Base-by-base conservation (phyloP, 2,113 vertebrate genomes). In the Heteronetta atricapilla region DNA sequence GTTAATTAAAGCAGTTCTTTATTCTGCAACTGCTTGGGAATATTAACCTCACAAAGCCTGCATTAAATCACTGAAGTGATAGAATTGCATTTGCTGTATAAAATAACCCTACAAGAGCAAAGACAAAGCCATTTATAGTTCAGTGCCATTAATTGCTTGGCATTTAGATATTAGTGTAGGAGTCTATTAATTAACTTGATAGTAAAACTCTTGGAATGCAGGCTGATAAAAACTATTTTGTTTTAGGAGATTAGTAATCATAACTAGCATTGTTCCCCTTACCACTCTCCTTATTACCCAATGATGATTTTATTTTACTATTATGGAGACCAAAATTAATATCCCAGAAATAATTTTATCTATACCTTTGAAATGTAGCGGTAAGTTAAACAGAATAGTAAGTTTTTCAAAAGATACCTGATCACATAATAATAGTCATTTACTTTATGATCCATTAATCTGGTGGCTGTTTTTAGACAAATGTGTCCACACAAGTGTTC, bases 1-100 rank as follows among this genome's bases (percentile, higher is more conserved):
- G 98, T 99, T 99, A 98, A 98, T 98, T 98, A 99, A 98, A 98
- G 97, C 90, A 91, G 96, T 93, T 96, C 92, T 97, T 97, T 98
- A 96, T 97, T 98, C 96, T 97, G 88, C 59, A 60, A 95, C 96
- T 98, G 95, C 96, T 93, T 95, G 97, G 95, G 97, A 97, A 98
- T 98, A 98, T 97, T 98, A 97, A 97, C 98, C 96, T 91, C 80
- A 93, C 90, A 93, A 98, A 96, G 83, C 89, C 96, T 91, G 85
- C 95, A 95, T 98, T 98, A 98, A 98, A 97, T 98, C 97, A 96
- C 36, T 55, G 87, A 96, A 87, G 80, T 94, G 91, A 86, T 95
- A 89, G 92, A 98, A 96, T 96, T 96, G 95, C 94, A 89, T 96
- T 96, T 96, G 77, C 96, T 96, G 95, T 95, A 76, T 96, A 95